Evolutionary conservation across 2,797 vertebrate species (phyloP), one percentile per base, ranked within the genome.

Genomic region (Anabas testudineus): DNA sequence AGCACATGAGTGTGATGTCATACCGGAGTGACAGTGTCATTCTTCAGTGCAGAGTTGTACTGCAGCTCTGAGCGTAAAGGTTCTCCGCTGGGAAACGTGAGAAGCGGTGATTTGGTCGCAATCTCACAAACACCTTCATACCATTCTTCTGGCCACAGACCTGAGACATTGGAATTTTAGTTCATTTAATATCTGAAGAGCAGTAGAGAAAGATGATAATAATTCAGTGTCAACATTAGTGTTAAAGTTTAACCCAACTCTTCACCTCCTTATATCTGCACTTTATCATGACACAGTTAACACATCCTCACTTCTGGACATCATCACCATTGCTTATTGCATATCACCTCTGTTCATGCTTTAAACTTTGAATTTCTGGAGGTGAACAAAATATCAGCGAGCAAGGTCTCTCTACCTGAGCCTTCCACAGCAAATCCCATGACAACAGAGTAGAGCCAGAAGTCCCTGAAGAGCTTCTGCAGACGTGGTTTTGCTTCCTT

Each of bases 361-460:
- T n/a, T 1, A 15, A 42, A 18, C 4, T 41, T 16, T 42, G 6
- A n/a, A 42, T 3, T 19, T 18, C 19, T 16, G 8, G 7, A 6
- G 19, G 64, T 10, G 10, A 9, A 2, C 43, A 28, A 14, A 46
- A 7, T 34, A 19, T 12, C 34, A 51, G 26, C 30, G 13, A 34
- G 22, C 1, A 4, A 41, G n/a, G 5, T 10, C 19, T 34, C 14
- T 12, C 52, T 92, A 98, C 97, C 97, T 93, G 97, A 99, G 34
- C 97, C 97, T 76, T 99, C 97, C 75, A 98, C 97, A 0, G 97
- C 96, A 42, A 99, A 99, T 5, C 97, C 97, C 97, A 99, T 99
- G 67, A 99, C 95, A 4, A 99, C 97, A 0, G 97, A 99, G 86
- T 99, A 99, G 24, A 99, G 92, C 97, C 97, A 99, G 87, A 99